Evolutionary conservation across 1,140 invertebrate genomes (phyloP), one percentile per base, ranked within the genome.

Genomic region (Telenomus remus): DNA sequence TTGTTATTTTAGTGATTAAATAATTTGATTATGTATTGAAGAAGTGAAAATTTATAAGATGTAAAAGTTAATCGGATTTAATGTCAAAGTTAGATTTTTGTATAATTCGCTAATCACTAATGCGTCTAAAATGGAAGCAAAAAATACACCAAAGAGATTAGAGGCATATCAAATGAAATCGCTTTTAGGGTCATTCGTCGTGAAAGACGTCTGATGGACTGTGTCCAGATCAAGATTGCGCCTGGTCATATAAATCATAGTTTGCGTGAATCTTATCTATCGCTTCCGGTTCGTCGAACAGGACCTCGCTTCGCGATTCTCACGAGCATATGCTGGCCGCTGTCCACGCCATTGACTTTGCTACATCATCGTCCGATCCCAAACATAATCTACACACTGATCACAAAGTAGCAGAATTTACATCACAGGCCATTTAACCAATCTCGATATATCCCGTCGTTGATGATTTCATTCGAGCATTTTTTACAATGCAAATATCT

Each of bases 261-360:
- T 43, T 63, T 50, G 73, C 78, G 55, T 88, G 82, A 88, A 88
- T 88, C 86, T 88, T 88, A 88, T 88, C 87, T 82, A 79, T 51
- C 47, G 79, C 78, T 88, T 88, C 84, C 86, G 83, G 83, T 87
- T 82, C 79, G 79, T 54, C 80, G 86, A 76, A 84, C 84, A 77
- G 77, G 83, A 82, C 57, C 79, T 69, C 80, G 76, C 78, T 74
- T 63, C 54, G 51, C 37, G 37, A 11, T 39, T 39, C 37, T 27
- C 16, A 78, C 76, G 80, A 84, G 83, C 87, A 88, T 88, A 88
- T 88, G 87, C 85, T 81, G 86, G 73, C 86, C 87, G 86, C 83
- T 88, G 87, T 88, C 87, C 87, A 88, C 85, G 83, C 87, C 87
- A 88, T 88, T 88, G 87, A 87, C 86, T 82, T 76, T 74, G 83